Percentiles rank a stretch among this genome's conserved stretches.
Conservation (phyloP, 1,140 invertebrate species). For the Coptotermes formosanus region DNA sequence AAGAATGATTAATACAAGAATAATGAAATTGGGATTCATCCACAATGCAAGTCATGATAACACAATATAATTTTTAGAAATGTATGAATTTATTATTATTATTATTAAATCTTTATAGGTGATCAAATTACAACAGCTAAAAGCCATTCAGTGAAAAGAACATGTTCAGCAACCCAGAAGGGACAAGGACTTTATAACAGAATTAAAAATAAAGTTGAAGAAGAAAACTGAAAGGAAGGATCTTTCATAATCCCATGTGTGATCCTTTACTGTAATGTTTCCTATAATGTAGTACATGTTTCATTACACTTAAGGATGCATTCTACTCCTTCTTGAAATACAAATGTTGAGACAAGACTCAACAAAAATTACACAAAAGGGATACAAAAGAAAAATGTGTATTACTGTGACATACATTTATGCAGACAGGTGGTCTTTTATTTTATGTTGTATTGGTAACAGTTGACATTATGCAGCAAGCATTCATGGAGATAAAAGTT, state of each 20-base stretch:
- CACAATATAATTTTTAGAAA: slow-evolving; percentile 2
- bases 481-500: no score
- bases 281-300: no score
- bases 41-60: background rate
- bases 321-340: no score
- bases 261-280: no score
- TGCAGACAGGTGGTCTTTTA: no score
- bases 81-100: background rate
- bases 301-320: no score
- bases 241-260: background rate
- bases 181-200: slow-evolving; percentile 32
- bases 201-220: slow-evolving; percentile 34
- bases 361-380: no score
- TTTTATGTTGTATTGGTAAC: no score
- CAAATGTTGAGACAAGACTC: no score
- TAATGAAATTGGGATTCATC: background rate
- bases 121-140: slow-evolving; percentile 20
- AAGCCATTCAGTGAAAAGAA: slow-evolving; percentile 22
- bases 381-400: no score
- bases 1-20: background rate
- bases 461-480: no score
- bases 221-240: slow-evolving; percentile 12
- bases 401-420: no score
- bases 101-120: slow-evolving; percentile 9
- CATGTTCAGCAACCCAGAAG: slow-evolving; percentile 32